phyloP scores from a whole-genome alignment of 2,797 vertebrate species.

The Pipistrellus kuhlii region DNA sequence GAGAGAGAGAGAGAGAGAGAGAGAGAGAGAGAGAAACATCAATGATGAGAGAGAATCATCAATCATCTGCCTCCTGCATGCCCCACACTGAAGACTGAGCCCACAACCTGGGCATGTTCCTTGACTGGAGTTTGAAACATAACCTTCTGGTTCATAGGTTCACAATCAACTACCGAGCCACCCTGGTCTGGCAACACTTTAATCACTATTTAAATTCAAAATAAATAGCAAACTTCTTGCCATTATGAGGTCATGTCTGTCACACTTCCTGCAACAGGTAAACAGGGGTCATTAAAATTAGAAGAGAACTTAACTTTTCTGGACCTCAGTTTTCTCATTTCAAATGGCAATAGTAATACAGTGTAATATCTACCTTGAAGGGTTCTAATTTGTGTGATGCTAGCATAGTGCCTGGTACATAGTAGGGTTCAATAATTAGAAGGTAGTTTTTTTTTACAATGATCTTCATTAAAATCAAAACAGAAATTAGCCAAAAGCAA shows the following conservation, averaged over 20 bases:
- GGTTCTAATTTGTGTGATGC: neutral
- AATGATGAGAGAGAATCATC: no score
- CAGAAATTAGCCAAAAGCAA: neutral
- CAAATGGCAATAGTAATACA: neutral
- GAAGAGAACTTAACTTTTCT: neutral
- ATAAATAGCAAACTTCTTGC: neutral
- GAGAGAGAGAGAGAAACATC: no score
- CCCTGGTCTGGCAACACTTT: neutral
- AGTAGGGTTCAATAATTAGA: neutral
- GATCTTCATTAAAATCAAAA: slow-evolving; percentile 7
- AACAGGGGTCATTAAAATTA: neutral
- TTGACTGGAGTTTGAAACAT: no score
- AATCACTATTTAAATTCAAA: neutral
- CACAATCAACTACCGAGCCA: no score
- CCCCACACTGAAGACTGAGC: no score
- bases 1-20: no score
- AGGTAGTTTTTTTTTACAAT: neutral
- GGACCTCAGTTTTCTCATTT: neutral
- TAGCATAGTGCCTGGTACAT: neutral
- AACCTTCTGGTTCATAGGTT: no score
- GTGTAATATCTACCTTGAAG: neutral
- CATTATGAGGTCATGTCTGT: neutral
- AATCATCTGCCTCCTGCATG: no score
- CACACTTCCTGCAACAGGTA: neutral
- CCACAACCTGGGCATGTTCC: no score